Percentiles rank a stretch among this genome's conserved stretches.
phyloP scores from a whole-genome alignment of 2,888 invertebrate genomes.

The Podotricha telesiphe region DNA sequence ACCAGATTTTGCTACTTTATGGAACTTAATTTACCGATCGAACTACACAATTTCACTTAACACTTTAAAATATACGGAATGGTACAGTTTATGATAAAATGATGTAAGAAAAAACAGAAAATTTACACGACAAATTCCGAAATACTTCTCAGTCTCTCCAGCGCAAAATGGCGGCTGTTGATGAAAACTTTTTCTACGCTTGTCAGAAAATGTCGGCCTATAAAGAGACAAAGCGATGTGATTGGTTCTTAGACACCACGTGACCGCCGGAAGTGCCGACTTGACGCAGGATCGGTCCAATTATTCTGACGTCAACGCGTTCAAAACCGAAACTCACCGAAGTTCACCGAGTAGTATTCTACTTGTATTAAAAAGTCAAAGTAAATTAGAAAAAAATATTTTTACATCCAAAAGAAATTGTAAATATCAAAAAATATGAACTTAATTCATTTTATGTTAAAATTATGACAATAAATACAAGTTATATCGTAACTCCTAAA shows the following conservation, averaged over 20 bases:
- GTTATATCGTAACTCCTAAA: slow-evolving; percentile 30
- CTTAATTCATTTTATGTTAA: slow-evolving; percentile 14
- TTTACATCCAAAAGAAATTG: slow-evolving; percentile 1
- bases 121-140: slow-evolving; percentile 89
- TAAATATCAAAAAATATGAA: slow-evolving; percentile 20
- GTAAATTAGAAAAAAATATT: slow-evolving; percentile 25
- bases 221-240: slow-evolving; percentile 66
- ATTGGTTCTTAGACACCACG: slow-evolving; percentile 78
- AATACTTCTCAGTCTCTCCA: slow-evolving; percentile 90
- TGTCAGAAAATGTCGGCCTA: slow-evolving; percentile 90
- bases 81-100: slow-evolving; percentile 82
- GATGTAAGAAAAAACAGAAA: slow-evolving; percentile 85
- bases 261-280: slow-evolving; percentile 78
- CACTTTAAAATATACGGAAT: slow-evolving; percentile 85
- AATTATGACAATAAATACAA: slow-evolving; percentile 9
- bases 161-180: slow-evolving; percentile 98
- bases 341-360: slow-evolving; percentile 57
- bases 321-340: slow-evolving; percentile 66
- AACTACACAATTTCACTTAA: slow-evolving; percentile 81
- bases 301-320: slow-evolving; percentile 78
- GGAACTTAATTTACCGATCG: slow-evolving; percentile 76
- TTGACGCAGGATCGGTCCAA: slow-evolving; percentile 76
- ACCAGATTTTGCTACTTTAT: slow-evolving; percentile 82
- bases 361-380: slow-evolving; percentile 22
- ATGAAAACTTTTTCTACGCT: slow-evolving; percentile 97